Evolutionary conservation across 2,888 invertebrate species (phyloP), one percentile per base, ranked within the genome.

Genomic region (Elysia crispata): DNA sequence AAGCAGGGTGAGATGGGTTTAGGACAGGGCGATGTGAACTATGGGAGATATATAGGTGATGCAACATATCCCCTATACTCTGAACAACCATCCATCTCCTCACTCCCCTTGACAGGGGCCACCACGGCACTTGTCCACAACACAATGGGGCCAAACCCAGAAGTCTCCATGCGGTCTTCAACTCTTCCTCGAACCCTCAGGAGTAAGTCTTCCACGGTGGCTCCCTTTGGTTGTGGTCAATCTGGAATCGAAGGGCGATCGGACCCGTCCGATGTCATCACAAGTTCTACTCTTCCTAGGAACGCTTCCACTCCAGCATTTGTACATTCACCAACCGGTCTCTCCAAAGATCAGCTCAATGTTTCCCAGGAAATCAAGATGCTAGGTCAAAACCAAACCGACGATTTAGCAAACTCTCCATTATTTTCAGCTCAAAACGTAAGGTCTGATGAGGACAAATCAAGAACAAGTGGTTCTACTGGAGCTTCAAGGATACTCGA

Each of bases 171-270:
- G 50, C 20, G 60, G 3, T 60, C 60, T 5, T 60, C 60, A 6
- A 23, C 60, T 60, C 60, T 60, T 20, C 60, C 60, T 15, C 60
- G 60, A 23, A 20, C 60, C 60, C 20, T 23, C 3, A 5, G 60
- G 60, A 31, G 20, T 30, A 28, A 23, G 31, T 28, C 41, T 28
- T 25, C 62, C 5, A 28, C 23, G 50, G 25, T 18, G 8, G n/a
- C 33, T 1, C 77, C 25, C 11, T n/a, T 25, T 1, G 62, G 28
- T 8, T 25, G 30, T 33, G 64, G 73, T 6, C 41, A 41, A 6
- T 79, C 79, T 18, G 74, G 50, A 1, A 41, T 67, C 0, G 79
- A 74, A 15, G 75, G 74, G 23, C 3, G 41, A 11, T 6, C 11
- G 41, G 41, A 11, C 5, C 67, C 67, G 23, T 30, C 41, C 23